Conservation (phyloP, 2,113 vertebrate genomes). For the Xiphorhynchus elegans region DNA sequence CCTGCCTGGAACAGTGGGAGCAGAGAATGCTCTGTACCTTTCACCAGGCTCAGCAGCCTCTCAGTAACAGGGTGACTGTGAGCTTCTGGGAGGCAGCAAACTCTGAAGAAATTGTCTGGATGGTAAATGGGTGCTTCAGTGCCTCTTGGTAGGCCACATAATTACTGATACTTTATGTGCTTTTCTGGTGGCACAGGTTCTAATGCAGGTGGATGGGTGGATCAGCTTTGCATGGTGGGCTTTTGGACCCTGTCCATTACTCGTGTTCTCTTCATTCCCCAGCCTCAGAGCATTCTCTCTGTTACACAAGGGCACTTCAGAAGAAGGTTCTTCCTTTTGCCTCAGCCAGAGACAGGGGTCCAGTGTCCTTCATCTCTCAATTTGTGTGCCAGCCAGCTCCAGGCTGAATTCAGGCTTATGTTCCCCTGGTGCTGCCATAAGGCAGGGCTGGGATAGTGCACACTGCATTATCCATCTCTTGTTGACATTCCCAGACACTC, state of each 20-base stretch:
- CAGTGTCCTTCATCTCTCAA: background rate
- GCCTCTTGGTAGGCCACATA: background rate
- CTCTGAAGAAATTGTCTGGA: background rate
- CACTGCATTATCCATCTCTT: rapidly evolving
- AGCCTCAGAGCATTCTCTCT: rapidly evolving
- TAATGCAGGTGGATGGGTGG: background rate
- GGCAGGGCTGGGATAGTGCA: background rate
- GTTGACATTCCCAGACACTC: rapidly evolving
- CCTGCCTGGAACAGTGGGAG: background rate
- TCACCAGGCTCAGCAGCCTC: background rate
- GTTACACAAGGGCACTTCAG: rapidly evolving
- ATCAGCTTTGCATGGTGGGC: background rate
- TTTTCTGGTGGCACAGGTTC: background rate
- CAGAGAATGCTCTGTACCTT: background rate
- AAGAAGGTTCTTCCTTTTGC: background rate
- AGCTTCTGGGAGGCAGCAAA: background rate
- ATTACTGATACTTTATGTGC: background rate
- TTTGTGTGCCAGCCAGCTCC: background rate
- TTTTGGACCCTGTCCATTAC: background rate
- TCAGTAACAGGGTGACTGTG: rapidly evolving
- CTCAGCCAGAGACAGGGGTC: background rate
- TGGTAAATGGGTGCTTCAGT: background rate
- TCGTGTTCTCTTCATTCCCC: rapidly evolving
- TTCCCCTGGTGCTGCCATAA: background rate
- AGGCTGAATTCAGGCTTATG: background rate